Evolutionary conservation across 35 echinoderm and acorn worm species (phyloP), one percentile per base, ranked within the genome.

Genomic region (Ophiothrix spiculata): DNA sequence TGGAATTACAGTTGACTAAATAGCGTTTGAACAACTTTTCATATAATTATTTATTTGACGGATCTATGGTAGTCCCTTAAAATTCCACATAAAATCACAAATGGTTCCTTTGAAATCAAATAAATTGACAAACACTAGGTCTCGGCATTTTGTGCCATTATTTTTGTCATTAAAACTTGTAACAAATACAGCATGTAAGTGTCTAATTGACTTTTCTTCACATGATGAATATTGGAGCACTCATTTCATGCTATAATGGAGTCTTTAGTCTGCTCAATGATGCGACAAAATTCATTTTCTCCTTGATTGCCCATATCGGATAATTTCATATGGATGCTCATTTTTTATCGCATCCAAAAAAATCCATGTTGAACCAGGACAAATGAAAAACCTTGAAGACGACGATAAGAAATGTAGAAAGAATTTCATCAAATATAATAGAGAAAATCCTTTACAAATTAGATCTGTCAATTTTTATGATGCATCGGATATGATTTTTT

Each of bases 1-100:
- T n/a, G n/a, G n/a, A n/a, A n/a, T n/a, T n/a, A 28, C 60, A 69
- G 60, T 69, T 69, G 10, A 69, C 60, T 69, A 69, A 69, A 69
- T 69, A n/a, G 8, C 3, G 60, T 12, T 69, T 4, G 60, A 69
- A 49, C n/a, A n/a, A n/a, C n/a, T n/a, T n/a, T n/a, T n/a, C n/a
- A n/a, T n/a, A n/a, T n/a, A n/a, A n/a, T n/a, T n/a, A n/a, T n/a
- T n/a, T n/a, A n/a, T n/a, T n/a, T n/a, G n/a, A n/a, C n/a, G n/a
- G n/a, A n/a, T n/a, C n/a, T n/a, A n/a, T n/a, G n/a, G 42, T 10
- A 49, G 42, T 49, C 6, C 42, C 19, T 6, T 49, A 49, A 6
- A 49, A 6, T 49, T 49, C 6, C 42, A 49, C 6, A 10, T 49
- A 19, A 6, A 49, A 49, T 6, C 19, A 19, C 19, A 49, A 49